Conservation (phyloP, 2,113 vertebrate species). For the Baryphthengus martii region DNA sequence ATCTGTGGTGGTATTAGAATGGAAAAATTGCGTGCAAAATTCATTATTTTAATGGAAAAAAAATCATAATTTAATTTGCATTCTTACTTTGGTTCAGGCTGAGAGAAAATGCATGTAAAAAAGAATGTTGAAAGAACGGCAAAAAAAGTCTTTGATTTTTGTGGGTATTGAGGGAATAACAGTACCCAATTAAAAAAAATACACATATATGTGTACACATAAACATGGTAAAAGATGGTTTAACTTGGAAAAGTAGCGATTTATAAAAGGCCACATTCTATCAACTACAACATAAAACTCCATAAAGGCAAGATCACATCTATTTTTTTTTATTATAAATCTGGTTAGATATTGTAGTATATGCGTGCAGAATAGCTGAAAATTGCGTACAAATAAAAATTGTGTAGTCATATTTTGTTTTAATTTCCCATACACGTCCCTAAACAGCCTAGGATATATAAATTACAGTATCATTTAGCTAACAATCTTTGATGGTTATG, state of each 20-base stretch:
- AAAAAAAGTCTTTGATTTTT: neutral
- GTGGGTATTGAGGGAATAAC: neutral
- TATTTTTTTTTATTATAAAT: neutral
- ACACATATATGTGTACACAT: neutral
- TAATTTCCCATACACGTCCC: neutral
- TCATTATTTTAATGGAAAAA: neutral
- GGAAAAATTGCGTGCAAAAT: neutral
- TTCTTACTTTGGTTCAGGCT: neutral
- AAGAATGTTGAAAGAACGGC: neutral
- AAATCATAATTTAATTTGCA: neutral
- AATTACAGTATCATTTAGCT: conserved; percentile 38
- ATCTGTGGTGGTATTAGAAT: neutral
- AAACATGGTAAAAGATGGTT: neutral
- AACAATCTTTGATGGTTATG: neutral
- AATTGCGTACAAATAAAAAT: conserved; percentile 24
- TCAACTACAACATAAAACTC: neutral
- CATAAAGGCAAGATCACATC: neutral
- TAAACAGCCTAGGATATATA: neutral
- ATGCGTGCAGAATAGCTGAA: neutral
- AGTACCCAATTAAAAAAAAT: neutral
- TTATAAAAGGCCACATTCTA: neutral
- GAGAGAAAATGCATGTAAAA: neutral
- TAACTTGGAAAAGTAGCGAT: neutral
- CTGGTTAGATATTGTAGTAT: neutral
- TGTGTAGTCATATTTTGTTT: neutral